A percentile compares a stretch with the other conserved stretches of the same genome.
Conservation (phyloP, 2,113 vertebrate genomes). For the Saccopteryx bilineata region DNA sequence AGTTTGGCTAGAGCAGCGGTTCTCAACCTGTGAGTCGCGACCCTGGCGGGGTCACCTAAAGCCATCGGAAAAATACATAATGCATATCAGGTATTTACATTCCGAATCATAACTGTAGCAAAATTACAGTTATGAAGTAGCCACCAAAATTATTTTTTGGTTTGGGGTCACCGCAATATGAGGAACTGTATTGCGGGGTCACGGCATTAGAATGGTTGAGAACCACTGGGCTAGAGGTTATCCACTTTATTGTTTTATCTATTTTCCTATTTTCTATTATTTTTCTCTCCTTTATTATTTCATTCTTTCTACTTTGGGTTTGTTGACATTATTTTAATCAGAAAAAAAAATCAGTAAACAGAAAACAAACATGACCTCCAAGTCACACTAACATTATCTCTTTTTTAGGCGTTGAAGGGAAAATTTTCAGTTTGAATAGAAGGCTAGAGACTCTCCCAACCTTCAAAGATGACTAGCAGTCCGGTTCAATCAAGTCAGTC, state of each 20-base stretch:
- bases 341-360: not conserved
- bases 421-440: not conserved
- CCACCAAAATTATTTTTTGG: no score
- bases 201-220: no score
- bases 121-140: no score
- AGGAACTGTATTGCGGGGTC: no score
- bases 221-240: not conserved
- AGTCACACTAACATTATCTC: not conserved
- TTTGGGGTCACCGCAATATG: no score
- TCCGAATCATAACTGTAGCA: no score
- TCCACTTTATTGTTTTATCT: not conserved
- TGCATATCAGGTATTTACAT: no score
- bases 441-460: not conserved
- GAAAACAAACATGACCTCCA: not conserved
- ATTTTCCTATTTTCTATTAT: not conserved
- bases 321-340: constrained; percentile 37
- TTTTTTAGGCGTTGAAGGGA: not conserved
- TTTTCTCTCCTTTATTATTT: constrained; percentile 25
- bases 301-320: not conserved
- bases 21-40: no score
- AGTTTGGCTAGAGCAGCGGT: not conserved
- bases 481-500: not conserved
- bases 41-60: no score
- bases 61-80: no score
- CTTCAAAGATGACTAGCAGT: not conserved